phyloP scores from a whole-genome alignment of 1,140 invertebrate species.

The Ganaspis sp. region DNA sequence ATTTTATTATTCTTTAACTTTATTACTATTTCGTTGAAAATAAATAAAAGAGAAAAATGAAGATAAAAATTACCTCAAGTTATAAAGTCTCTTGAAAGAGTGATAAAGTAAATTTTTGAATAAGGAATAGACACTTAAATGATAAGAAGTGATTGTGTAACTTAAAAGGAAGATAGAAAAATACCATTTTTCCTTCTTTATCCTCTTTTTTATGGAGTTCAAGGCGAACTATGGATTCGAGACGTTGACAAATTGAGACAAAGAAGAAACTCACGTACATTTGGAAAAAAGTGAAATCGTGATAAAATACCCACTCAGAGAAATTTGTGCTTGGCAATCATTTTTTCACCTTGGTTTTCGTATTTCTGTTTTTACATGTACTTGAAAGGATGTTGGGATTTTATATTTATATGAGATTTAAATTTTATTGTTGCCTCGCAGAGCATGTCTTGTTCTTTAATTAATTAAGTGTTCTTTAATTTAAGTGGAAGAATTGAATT shows the following conservation, averaged over 20 bases:
- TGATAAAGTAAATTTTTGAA: neutral
- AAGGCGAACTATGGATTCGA: neutral
- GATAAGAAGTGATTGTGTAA: constrained; percentile 9
- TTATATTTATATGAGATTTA: too few species aligned
- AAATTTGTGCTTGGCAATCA: neutral
- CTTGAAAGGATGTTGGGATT: too few species aligned
- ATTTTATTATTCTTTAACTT: neutral
- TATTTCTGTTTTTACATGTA: neutral
- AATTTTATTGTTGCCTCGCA: too few species aligned
- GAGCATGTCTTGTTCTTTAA: too few species aligned
- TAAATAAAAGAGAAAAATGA: neutral
- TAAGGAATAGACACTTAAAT: neutral
- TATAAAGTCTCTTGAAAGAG: neutral
- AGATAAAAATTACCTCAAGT: neutral
- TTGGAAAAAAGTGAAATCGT: neutral
- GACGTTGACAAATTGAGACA: constrained; percentile 17
- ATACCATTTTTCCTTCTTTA: neutral
- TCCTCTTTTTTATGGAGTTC: neutral
- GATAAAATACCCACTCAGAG: neutral
- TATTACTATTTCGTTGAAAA: neutral
- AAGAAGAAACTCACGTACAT: neutral
- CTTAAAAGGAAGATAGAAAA: neutral
- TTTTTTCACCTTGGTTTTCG: neutral
- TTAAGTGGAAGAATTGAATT: too few species aligned
- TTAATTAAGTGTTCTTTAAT: too few species aligned